Conservation (phyloP, 2,888 invertebrate species). For the Candidula unifasciata region DNA sequence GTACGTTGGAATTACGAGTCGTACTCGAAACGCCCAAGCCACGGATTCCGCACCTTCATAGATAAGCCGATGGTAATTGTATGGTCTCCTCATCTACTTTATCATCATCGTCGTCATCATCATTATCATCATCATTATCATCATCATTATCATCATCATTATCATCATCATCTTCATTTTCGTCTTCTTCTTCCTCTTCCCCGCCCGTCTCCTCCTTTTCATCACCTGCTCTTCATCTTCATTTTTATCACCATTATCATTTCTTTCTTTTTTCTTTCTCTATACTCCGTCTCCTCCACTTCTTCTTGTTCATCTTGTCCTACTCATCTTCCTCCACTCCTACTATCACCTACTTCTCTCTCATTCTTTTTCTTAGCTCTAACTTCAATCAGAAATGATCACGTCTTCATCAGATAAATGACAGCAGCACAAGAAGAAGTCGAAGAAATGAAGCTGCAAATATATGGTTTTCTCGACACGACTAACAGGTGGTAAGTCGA, state of each 20-base stretch:
- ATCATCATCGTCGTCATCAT: not conserved
- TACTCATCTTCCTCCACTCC: not conserved
- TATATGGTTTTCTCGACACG: too few species aligned
- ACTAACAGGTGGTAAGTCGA: too few species aligned
- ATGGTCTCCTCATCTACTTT: too few species aligned
- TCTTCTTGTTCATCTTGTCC: not conserved
- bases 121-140: not conserved
- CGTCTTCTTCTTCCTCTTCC: constrained; percentile 1
- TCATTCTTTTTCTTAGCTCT: constrained; percentile 1
- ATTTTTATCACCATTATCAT: too few species aligned
- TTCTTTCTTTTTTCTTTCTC: not conserved
- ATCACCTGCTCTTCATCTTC: too few species aligned
- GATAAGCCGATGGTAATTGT: not conserved
- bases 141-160: not conserved
- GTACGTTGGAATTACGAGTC: too few species aligned
- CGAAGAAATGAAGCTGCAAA: too few species aligned
- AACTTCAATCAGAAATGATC: too few species aligned
- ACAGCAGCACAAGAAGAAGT: too few species aligned
- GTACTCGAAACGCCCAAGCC: too few species aligned
- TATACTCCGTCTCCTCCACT: not conserved
- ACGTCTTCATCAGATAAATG: too few species aligned
- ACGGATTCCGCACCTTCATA: too few species aligned
- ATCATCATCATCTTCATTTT: not conserved
- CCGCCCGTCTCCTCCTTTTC: not conserved
- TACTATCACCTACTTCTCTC: not conserved